phyloP scores from a whole-genome alignment of 2,888 invertebrate genomes.

The Leptura quadrifasciata region DNA sequence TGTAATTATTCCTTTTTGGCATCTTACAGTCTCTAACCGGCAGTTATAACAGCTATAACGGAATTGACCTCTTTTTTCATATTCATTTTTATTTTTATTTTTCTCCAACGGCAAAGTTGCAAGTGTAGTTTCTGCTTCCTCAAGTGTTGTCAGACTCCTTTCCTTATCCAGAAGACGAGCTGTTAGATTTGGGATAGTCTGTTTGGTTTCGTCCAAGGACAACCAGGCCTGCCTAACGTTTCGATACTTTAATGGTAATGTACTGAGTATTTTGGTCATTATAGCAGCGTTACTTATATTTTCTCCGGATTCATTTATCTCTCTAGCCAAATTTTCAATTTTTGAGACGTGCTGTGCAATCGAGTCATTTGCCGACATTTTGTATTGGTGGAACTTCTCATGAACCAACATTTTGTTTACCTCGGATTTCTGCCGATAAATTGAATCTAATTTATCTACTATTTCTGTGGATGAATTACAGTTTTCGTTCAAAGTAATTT shows the following conservation, averaged over 20 bases:
- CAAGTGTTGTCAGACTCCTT: too few species aligned
- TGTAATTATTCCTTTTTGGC: too few species aligned
- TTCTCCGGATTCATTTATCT: slow-evolving; percentile 49
- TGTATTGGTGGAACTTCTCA: too few species aligned
- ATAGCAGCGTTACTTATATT: too few species aligned
- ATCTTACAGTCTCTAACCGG: not conserved
- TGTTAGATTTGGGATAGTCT: slow-evolving; percentile 54
- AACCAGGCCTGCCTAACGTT: slow-evolving; percentile 55
- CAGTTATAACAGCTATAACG: slow-evolving; percentile 10
- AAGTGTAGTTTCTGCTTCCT: too few species aligned
- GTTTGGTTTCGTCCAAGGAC: slow-evolving; percentile 50
- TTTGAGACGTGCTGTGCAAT: slow-evolving; percentile 55
- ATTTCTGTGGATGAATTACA: slow-evolving; percentile 51
- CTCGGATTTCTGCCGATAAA: not conserved
- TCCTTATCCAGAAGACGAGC: too few species aligned
- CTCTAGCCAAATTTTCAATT: slow-evolving; percentile 56
- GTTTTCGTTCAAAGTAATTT: slow-evolving; percentile 52
- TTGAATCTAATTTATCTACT: not conserved
- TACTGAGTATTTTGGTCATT: too few species aligned
- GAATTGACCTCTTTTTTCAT: not conserved
- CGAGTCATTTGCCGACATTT: slow-evolving; percentile 48
- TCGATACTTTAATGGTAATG: too few species aligned
- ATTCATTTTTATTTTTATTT: not conserved
- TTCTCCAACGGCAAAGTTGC: not conserved
- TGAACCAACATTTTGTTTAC: too few species aligned